Percentiles rank a stretch among this genome's conserved stretches.
These are phyloP conservation scores for Zaprionus obscuricornis DNA, from an alignment of 2,888 invertebrate species.

Conservation along the genomic window DNA sequence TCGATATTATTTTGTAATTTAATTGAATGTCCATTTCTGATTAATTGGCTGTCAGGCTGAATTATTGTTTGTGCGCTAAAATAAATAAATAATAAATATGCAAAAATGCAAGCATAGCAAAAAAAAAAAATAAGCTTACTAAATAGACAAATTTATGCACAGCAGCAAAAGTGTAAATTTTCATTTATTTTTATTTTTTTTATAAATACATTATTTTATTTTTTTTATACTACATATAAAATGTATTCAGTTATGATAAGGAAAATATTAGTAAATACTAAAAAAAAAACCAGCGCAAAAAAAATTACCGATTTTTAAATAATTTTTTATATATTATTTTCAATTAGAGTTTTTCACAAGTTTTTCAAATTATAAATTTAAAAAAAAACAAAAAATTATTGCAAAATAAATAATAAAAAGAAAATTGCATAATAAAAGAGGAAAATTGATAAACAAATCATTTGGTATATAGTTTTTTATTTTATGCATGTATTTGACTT, in stretches of 20 bases:
- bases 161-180: constrained; percentile 42
- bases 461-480: too few relatives aligned
- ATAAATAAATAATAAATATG: constrained; percentile 75
- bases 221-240: background rate
- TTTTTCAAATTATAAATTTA: constrained; percentile 38
- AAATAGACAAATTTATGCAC: constrained; percentile 61
- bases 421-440: too few relatives aligned
- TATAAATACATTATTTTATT: too few relatives aligned
- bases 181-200: constrained; percentile 25
- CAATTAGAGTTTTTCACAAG: constrained; percentile 33
- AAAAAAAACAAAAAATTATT: constrained; percentile 7
- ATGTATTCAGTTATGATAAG: constrained; percentile 48
- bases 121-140: constrained; percentile 31
- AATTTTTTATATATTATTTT: constrained; percentile 1
- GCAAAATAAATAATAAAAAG: constrained; percentile 13
- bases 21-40: constrained; percentile 77
- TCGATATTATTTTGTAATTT: constrained; percentile 66
- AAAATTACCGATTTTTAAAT: too few relatives aligned
- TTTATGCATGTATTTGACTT: too few relatives aligned
- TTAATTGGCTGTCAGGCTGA: constrained; percentile 75
- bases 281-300: constrained; percentile 1
- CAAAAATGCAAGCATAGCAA: constrained; percentile 54
- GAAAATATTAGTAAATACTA: constrained; percentile 10
- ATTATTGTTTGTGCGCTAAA: constrained; percentile 64
- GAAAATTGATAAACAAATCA: too few relatives aligned